Conservation (phyloP, 2,888 invertebrate genomes). For the Ochropacha duplaris region DNA sequence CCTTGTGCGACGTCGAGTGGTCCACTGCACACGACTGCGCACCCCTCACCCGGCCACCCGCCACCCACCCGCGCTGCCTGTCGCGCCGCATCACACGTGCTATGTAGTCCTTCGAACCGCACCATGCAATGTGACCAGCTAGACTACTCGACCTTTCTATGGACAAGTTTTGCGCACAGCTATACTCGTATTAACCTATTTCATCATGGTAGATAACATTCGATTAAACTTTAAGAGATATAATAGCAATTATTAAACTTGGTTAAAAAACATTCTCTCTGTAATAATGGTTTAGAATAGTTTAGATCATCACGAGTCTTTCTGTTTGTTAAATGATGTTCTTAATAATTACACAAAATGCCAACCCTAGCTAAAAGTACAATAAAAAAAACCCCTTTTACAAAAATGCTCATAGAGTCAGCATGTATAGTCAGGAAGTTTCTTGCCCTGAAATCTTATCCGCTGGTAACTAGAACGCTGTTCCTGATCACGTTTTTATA, state of each 20-base stretch:
- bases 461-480: too few species aligned
- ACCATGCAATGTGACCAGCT: conserved; percentile 37
- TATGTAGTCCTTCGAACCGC: conserved; percentile 41
- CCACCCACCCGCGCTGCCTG: conserved; percentile 64
- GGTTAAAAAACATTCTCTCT: too few species aligned
- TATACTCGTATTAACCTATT: conserved; percentile 29
- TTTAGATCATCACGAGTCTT: too few species aligned
- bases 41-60: conserved; percentile 70
- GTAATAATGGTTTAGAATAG: too few species aligned
- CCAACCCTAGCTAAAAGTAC: too few species aligned
- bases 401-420: too few species aligned
- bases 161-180: conserved; percentile 24
- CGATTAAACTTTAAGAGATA: background rate
- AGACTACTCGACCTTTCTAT: conserved; percentile 36
- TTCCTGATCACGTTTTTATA: too few species aligned
- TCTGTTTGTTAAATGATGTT: too few species aligned
- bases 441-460: too few species aligned
- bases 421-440: too few species aligned
- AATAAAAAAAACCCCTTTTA: too few species aligned
- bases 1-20: conserved; percentile 82
- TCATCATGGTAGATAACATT: conserved; percentile 12
- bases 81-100: conserved; percentile 75
- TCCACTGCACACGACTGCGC: conserved; percentile 81
- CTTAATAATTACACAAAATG: too few species aligned
- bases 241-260: conserved; percentile 1